These are phyloP conservation scores for Neostethus bicornis DNA, from an alignment of 2,797 vertebrate genomes.

Conservation along the genomic window DNA sequence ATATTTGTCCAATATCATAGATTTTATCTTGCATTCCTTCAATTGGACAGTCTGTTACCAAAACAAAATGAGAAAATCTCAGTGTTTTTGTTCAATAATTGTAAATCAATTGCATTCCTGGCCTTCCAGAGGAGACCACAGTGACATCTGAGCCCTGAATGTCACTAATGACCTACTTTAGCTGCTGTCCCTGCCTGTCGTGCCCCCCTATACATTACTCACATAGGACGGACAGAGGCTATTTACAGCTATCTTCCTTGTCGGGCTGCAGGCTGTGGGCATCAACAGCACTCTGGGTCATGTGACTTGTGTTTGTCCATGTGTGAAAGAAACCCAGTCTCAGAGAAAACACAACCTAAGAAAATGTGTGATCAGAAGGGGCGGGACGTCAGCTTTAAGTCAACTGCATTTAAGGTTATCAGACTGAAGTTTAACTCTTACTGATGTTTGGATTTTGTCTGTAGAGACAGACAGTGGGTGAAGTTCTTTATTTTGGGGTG, in stretches of 20 bases:
- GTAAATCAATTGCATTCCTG: conserved; percentile 6
- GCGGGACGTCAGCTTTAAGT: conserved; percentile 18
- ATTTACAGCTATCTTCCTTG: conserved; percentile 46
- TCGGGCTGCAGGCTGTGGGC: conserved; percentile 47
- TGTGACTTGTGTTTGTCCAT: conserved; percentile 45
- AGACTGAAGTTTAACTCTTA: conserved; percentile 26
- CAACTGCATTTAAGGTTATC: conserved; percentile 33
- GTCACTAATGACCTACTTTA: conserved; percentile 48
- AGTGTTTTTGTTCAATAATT: conserved; percentile 17
- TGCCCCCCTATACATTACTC: conserved; percentile 46
- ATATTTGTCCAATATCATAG: conserved; percentile 14
- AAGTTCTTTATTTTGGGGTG: conserved; percentile 57
- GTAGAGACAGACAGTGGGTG: conserved; percentile 25
- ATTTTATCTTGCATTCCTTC: conserved; percentile 33
- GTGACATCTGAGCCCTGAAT: conserved; percentile 32
- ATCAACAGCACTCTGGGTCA: conserved; percentile 35
- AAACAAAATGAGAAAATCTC: conserved; percentile 1
- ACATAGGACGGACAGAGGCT: conserved; percentile 38
- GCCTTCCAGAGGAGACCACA: conserved; percentile 12
- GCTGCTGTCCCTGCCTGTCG: conserved; percentile 32
- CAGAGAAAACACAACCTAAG: conserved; percentile 25
- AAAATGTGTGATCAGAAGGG: neutral
- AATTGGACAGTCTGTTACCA: conserved; percentile 36
- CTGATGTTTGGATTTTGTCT: conserved; percentile 25
- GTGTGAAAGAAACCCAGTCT: conserved; percentile 28